Evolutionary conservation across 2,113 vertebrate species (phyloP), one percentile per base, ranked within the genome.

Genomic region (Balaenoptera acutorostrata): DNA sequence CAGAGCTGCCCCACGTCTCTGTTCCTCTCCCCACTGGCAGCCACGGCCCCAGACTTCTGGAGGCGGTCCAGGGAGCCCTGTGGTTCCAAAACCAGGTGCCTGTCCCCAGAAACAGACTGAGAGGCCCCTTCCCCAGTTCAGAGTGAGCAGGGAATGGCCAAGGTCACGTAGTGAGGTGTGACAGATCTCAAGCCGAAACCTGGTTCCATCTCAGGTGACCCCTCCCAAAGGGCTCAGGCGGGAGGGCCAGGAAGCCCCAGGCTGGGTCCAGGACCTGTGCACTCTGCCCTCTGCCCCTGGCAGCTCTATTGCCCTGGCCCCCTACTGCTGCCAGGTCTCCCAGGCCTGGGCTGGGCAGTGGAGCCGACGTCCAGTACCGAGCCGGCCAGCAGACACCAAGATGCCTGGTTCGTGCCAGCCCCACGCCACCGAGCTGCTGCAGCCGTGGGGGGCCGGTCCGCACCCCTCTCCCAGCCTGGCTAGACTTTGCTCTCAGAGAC

Each of bases 371-470:
- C 18, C 18, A 39, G 78, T 3, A 63, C 44, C 1, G 29, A 52
- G 74, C 36, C 41, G 27, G 41, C 55, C 36, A n/a, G 21, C 1
- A 7, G 59, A 8, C 25, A 33, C 63, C n/a, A 13, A 10, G 49
- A 59, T 2, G 2, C 57, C 84, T 13, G 27, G 55, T 71, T 71
- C 29, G 2, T 14, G 2, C 15, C 25, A n/a, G 29, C n/a, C 55
- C 63, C 66, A 93, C 18, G 23, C 14, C 39, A 7, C 91, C n/a
- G 46, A 78, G 64, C 25, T 39, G 66, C 44, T 36, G 14, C 6
- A 59, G 33, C 11, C 0, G 0, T 7, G 41, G 68, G 68, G 87
- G 14, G 31, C 0, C 20, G 39, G 21, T 25, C 49, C 75, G 14
- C 33, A 44, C 3, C 17, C n/a, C 27, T 3, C 31, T n/a, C 59